Base-by-base conservation (phyloP, 2,888 invertebrate species). In the Suillia variegata region DNA sequence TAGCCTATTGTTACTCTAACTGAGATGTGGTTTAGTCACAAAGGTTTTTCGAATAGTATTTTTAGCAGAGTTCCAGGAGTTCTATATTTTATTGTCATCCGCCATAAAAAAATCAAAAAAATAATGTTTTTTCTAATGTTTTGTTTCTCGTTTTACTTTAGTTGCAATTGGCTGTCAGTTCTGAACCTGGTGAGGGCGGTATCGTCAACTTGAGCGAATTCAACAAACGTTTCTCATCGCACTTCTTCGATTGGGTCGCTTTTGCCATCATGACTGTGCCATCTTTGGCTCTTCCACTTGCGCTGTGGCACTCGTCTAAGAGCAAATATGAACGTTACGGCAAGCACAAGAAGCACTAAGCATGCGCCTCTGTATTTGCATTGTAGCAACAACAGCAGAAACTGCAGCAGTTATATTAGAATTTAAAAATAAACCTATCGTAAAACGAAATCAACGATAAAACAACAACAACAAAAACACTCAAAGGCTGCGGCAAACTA, bases 201-300 rank as follows among this genome's bases (percentile, higher is more conserved):
- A 95, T 98, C 75, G 92, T 96, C 55, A 92, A 94, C 13, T 92
- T 90, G 85, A 91, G 87, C 73, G 97, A 98, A 82, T 98, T 92
- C 77, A 95, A 97, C 83, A 93, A 96, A 83, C 93, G 95, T 78
- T 98, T 97, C 85, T 98, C 98, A 2, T 95, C 97, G 0, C 98
- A 98, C 84, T 91, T 94, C 79, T 92, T 96, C 63, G 98, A 98
- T 83, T 99, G 98, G 99, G 86, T 91, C 56, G 94, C 96, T 22
- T 99, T 99, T 78, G 95, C 95, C 33, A 89, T 98, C 58, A 96
- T 99, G 96, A 94, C 96, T 22, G 85, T 97, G 64, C 97, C 98
- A 4, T 96, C 97, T 2, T 85, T 98, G 49, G 93, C 92, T 47
- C 96, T 98, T 80, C 98, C 98, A 59, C 94, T 95, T 81, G 89